Evolutionary conservation across 92 coral and sea anemone genomes (phyloP).

Genomic region (Epizoanthus illoricatus): DNA sequence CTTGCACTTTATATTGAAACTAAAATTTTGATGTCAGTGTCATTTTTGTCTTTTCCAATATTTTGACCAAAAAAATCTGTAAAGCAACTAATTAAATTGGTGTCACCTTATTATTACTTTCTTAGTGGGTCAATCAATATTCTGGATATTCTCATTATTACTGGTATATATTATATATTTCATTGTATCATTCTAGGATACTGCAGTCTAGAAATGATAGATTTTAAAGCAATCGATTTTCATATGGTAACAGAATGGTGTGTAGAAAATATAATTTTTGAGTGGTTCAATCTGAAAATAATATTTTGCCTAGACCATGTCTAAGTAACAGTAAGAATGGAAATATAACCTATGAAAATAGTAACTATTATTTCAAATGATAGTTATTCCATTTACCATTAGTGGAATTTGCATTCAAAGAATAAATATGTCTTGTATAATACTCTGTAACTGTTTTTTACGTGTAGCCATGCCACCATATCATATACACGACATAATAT

Average conservation of each 20-base stretch:
- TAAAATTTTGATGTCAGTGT: neutral
- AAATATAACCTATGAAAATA: no score
- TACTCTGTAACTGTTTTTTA: no score
- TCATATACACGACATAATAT: no score
- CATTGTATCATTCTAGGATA: neutral
- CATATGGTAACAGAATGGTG: neutral
- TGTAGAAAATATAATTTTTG: neutral
- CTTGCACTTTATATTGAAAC: no score
- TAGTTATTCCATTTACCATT: no score
- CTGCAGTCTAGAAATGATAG: neutral
- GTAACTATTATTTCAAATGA: no score
- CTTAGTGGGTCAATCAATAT: neutral
- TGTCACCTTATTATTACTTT: neutral
- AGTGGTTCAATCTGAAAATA: no score
- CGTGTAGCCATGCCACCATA: no score
- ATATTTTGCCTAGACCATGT: no score
- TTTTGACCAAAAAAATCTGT: neutral
- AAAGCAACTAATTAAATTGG: neutral
- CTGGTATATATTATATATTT: neutral
- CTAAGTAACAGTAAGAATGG: no score
- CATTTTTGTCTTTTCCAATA: neutral
- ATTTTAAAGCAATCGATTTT: neutral
- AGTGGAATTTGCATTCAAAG: no score
- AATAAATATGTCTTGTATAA: no score
- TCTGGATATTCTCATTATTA: neutral